A percentile compares a stretch with the other conserved stretches of the same genome.
phyloP scores from a whole-genome alignment of 2,797 vertebrate genomes.

The Coreius guichenoti region DNA sequence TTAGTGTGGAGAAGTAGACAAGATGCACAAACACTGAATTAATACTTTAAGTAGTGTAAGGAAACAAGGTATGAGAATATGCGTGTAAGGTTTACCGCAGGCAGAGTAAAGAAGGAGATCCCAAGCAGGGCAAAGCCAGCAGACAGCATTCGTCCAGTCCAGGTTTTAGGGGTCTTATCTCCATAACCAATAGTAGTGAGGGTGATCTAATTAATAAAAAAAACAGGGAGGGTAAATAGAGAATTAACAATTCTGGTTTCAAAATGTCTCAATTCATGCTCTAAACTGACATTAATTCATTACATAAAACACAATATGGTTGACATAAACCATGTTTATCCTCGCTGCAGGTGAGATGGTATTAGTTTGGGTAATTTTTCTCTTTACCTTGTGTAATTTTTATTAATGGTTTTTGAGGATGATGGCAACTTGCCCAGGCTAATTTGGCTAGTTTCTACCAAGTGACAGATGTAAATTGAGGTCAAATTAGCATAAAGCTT shows the following conservation, averaged over 20 bases:
- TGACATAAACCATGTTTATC: neutral
- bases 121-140: slow-evolving; percentile 95
- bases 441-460: neutral
- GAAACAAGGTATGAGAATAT: neutral
- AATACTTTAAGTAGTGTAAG: neutral
- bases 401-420: neutral
- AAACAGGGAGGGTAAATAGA: neutral
- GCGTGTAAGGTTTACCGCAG: slow-evolving; percentile 85
- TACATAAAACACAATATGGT: neutral
- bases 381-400: neutral
- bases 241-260: neutral
- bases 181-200: slow-evolving; percentile 97
- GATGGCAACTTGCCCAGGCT: neutral
- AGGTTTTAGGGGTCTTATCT: slow-evolving; percentile 96
- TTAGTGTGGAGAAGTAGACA: neutral
- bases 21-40: neutral
- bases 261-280: neutral
- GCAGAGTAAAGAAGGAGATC: slow-evolving; percentile 97
- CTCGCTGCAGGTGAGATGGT: neutral
- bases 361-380: neutral
- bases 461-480: neutral
- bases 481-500: neutral
- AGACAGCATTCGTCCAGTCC: slow-evolving; percentile 94
- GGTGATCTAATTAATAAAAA: slow-evolving; percentile 84
- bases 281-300: neutral